Percentiles rank a stretch among this genome's conserved stretches.
phyloP scores from a whole-genome alignment of 1,140 invertebrate species.

The Bombus difficillimus region DNA sequence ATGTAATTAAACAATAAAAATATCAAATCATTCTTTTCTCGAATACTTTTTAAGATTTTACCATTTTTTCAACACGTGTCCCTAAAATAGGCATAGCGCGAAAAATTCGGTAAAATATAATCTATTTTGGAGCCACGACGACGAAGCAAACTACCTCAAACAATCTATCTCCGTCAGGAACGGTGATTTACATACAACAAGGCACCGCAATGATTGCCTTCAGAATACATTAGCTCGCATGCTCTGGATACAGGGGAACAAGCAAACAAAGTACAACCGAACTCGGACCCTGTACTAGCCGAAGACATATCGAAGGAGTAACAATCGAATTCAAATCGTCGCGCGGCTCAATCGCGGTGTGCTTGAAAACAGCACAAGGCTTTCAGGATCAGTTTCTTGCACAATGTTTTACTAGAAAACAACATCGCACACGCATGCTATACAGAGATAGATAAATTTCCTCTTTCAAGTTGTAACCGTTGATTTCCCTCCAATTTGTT shows the following conservation, averaged over 20 bases:
- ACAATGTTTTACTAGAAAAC: not conserved
- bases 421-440: not conserved
- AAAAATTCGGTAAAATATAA: conserved; percentile 45
- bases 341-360: not conserved
- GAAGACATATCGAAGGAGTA: conserved; percentile 10
- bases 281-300: not conserved
- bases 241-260: conserved; percentile 45
- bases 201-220: conserved; percentile 69
- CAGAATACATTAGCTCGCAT: conserved; percentile 67
- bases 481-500: not conserved
- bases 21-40: not conserved
- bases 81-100: not conserved
- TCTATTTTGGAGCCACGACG: conserved; percentile 47
- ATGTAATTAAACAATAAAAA: not conserved
- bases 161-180: conserved; percentile 61
- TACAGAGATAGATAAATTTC: not conserved
- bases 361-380: conserved; percentile 9
- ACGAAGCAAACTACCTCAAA: conserved; percentile 34
- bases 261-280: conserved; percentile 36
- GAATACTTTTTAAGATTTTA: not conserved
- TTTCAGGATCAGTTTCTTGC: not conserved
- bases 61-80: not conserved
- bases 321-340: conserved; percentile 19
- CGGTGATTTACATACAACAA: conserved; percentile 71
- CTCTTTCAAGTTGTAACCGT: not conserved